Evolutionary conservation across 2,797 vertebrate genomes (phyloP).

Genomic region (Pampus argenteus): DNA sequence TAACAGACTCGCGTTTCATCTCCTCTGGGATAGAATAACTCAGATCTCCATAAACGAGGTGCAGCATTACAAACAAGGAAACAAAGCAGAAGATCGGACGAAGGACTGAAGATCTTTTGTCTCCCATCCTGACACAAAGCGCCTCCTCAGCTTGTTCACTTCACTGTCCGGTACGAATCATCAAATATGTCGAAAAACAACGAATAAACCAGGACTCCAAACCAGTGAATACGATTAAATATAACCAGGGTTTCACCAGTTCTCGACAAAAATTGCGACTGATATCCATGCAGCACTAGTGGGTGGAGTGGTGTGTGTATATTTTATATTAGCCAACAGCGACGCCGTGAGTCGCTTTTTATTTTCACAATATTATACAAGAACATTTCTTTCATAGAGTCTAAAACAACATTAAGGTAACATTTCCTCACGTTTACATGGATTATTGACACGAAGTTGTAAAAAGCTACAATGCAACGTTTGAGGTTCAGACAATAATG

Average conservation of each 20-base stretch:
- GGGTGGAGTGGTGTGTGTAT: not conserved
- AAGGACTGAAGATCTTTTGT: slow-evolving; percentile 34
- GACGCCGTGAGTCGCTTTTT: not conserved
- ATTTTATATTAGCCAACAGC: not conserved
- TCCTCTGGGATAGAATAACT: slow-evolving; percentile 83
- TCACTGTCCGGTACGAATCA: not conserved
- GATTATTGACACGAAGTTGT: no score
- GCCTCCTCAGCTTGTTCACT: not conserved
- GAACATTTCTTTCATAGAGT: not conserved
- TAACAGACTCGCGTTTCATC: slow-evolving; percentile 65
- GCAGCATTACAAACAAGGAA: slow-evolving; percentile 22
- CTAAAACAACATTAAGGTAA: not conserved
- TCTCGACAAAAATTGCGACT: not conserved
- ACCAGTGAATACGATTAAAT: no score
- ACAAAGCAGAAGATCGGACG: not conserved
- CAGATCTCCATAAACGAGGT: slow-evolving; percentile 66
- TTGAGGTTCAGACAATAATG: no score
- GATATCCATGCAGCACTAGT: not conserved
- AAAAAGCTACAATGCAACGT: no score
- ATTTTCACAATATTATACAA: not conserved
- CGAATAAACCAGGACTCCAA: no score
- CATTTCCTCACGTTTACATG: no score
- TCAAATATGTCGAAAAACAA: rapidly evolving
- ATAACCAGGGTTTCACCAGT: rapidly evolving
- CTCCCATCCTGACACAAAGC: slow-evolving; percentile 24